A percentile compares a stretch with the other conserved stretches of the same genome.
Conservation (phyloP, 2,797 vertebrate species). For the Cyprinodon diabolis region DNA sequence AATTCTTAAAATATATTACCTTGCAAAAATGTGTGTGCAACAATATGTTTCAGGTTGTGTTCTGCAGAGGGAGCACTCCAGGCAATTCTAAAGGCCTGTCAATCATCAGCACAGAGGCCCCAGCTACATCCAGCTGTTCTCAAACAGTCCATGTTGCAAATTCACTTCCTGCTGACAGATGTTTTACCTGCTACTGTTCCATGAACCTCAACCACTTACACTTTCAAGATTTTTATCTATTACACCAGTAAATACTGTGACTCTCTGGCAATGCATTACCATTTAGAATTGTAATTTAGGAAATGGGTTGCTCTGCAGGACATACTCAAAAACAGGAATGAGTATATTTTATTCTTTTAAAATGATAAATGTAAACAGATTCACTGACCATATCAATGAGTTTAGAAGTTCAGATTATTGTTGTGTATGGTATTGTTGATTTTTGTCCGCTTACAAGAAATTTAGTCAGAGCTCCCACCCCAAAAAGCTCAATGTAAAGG, state of each 20-base stretch:
- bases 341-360: conserved; percentile 38
- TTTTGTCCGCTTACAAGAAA: background rate
- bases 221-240: conserved; percentile 17
- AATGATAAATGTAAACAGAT: background rate
- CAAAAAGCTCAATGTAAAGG: background rate
- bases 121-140: conserved; percentile 68
- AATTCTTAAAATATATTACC: conserved; percentile 31
- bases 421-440: background rate
- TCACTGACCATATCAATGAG: background rate
- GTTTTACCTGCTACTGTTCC: conserved; percentile 55
- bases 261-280: conserved; percentile 50
- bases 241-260: conserved; percentile 43
- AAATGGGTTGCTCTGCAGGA: conserved; percentile 44
- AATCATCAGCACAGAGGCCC: conserved; percentile 59
- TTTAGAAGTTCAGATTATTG: background rate
- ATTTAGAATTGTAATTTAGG: conserved; percentile 63
- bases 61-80: conserved; percentile 58
- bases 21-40: conserved; percentile 23
- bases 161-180: conserved; percentile 63
- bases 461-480: background rate
- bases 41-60: conserved; percentile 34
- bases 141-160: conserved; percentile 42
- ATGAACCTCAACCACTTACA: conserved; percentile 38
- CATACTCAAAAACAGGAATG: conserved; percentile 37
- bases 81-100: conserved; percentile 57